Percentiles rank a stretch among this genome's conserved stretches.
Evolutionary conservation across 1,140 invertebrate species (phyloP).

Genomic region (Drosophila oshimai): DNA sequence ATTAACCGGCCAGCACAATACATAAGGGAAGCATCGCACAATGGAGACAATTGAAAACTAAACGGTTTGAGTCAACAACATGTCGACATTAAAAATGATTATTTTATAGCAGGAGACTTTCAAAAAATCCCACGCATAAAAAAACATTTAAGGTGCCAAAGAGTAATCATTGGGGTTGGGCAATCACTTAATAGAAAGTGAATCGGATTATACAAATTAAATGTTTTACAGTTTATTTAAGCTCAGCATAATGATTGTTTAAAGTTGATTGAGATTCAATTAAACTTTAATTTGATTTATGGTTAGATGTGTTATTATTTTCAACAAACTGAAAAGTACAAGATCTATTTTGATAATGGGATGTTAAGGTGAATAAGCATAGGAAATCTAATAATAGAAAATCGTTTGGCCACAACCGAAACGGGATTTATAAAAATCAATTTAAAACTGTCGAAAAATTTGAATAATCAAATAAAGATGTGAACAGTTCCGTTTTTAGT

Average conservation of each 20-base stretch:
- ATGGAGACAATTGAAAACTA: conserved; percentile 20
- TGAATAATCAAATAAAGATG: conserved; percentile 1
- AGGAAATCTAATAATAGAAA: too few species aligned
- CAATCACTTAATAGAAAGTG: conserved; percentile 8
- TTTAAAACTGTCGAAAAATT: not conserved
- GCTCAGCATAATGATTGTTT: too few species aligned
- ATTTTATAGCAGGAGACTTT: not conserved
- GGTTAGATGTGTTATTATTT: too few species aligned
- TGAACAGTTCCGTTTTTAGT: not conserved
- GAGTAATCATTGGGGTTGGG: not conserved
- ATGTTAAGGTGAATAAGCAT: too few species aligned
- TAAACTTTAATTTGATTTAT: too few species aligned
- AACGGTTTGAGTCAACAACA: not conserved
- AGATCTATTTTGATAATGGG: too few species aligned
- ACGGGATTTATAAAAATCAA: too few species aligned
- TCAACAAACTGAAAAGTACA: too few species aligned
- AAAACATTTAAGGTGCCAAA: not conserved
- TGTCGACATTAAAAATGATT: not conserved
- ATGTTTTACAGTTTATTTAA: not conserved
- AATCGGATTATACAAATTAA: not conserved
- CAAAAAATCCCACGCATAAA: not conserved
- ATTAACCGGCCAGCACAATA: conserved; percentile 50
- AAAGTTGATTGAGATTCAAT: too few species aligned
- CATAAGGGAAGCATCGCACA: conserved; percentile 16
- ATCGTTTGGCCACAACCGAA: too few species aligned